Base-by-base conservation (phyloP, 2,888 invertebrate species). In the Baccha elongata region DNA sequence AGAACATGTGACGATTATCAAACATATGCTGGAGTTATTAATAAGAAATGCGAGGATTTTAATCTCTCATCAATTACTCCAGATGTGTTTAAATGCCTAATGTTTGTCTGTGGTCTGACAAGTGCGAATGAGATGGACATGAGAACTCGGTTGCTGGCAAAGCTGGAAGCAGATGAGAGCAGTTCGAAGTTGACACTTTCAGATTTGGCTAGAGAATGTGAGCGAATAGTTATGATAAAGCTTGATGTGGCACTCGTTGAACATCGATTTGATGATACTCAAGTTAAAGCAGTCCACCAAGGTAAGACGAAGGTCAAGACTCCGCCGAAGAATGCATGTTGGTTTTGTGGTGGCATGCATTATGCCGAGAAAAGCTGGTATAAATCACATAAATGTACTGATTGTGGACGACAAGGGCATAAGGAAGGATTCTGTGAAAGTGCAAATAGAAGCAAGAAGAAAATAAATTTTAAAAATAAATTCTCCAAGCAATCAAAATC, bases 381-480 rank as follows among this genome's bases (percentile, higher is more conserved):
- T 42, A 73, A 44, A 10, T 48, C 37, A 6, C 62, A 85, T 13
- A 76, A 74, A 58, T 84, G 80, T 52, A 48, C 55, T 17, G 67
- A 76, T 35, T 85, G 80, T 42, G 64, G 40, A 40, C 32, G 15
- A 60, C 13, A 48, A n/a, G 79, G 73, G 4, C 84, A 84, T 32
- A 84, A 60, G 48, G 76, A 83, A 2, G 84, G 80, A 8, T 85
- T 76, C 35, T 85, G 83, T 37, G 73, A 53, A 7, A 19, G 46
- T 13, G 67, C 40, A 37, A 23, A 32, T 7, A 32, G 60, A 35
- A 10, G 3, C 17, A 71, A 62, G 11, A n/a, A n/a, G n/a, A n/a
- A n/a, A n/a, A n/a, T n/a, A n/a, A n/a, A n/a, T n/a, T n/a, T n/a
- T n/a, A n/a, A 23, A 32, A 40, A 32, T 6, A 44, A 21, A 40